Percentiles rank a stretch among this genome's conserved stretches.
Conservation (phyloP, 2,113 vertebrate genomes). For the Procapra przewalskii region DNA sequence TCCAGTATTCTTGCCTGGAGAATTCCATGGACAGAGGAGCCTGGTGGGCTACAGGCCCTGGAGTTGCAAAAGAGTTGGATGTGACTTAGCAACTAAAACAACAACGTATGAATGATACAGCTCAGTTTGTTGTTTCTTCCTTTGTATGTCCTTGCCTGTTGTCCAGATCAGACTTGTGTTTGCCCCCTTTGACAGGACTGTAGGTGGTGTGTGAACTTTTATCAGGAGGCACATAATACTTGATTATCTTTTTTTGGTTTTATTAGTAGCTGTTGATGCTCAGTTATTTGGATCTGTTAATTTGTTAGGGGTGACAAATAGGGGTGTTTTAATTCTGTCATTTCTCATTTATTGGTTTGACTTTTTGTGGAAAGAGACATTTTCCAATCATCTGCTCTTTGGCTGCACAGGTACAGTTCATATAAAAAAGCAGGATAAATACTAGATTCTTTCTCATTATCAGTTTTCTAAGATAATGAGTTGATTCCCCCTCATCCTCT, state of each 20-base stretch:
- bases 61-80: not conserved
- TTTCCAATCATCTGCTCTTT: not conserved
- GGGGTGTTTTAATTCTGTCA: not conserved
- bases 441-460: not conserved
- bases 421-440: not conserved
- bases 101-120: not conserved
- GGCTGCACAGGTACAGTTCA: not conserved
- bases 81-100: not conserved
- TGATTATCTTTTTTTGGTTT: not conserved
- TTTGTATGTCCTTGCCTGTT: not conserved
- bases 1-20: not conserved
- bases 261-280: not conserved
- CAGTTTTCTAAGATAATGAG: not conserved
- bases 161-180: not conserved
- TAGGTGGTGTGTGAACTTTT: not conserved
- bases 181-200: not conserved
- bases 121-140: not conserved
- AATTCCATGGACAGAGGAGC: not conserved
- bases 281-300: not conserved
- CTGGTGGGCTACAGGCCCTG: not conserved
- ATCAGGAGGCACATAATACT: not conserved
- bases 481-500: not conserved
- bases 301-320: not conserved
- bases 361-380: not conserved
- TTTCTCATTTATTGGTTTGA: not conserved